Evolutionary conservation across 92 coral and sea anemone species (phyloP).

Genomic region (Parazoanthus swiftii): DNA sequence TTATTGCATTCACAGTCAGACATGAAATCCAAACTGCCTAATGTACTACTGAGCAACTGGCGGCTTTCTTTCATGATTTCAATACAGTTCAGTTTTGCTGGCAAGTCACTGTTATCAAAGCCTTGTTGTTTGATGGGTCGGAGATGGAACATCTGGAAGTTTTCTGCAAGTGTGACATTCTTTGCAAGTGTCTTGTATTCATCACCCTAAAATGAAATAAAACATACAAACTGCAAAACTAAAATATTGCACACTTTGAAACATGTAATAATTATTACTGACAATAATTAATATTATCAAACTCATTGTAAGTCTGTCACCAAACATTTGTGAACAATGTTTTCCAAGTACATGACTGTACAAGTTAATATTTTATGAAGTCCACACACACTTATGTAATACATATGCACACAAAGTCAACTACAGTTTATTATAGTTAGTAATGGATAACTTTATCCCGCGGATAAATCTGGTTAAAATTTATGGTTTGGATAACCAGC

Average conservation of each 20-base stretch:
- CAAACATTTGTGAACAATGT: too few relatives aligned
- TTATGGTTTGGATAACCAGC: too few relatives aligned
- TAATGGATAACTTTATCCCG: too few relatives aligned
- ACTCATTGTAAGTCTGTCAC: too few relatives aligned
- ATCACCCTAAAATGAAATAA: constrained; percentile 40
- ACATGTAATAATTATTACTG: background rate
- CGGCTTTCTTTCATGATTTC: constrained; percentile 47
- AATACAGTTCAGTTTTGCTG: constrained; percentile 42
- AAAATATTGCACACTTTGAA: too few relatives aligned
- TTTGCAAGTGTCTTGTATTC: constrained; percentile 44
- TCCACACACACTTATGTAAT: too few relatives aligned
- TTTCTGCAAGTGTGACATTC: constrained; percentile 69
- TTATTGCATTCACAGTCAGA: background rate
- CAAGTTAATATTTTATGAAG: too few relatives aligned
- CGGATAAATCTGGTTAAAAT: too few relatives aligned
- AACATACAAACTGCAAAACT: background rate
- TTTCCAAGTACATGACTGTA: too few relatives aligned
- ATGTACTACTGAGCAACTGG: constrained; percentile 17
- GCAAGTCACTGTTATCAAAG: constrained; percentile 67
- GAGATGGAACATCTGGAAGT: constrained; percentile 75
- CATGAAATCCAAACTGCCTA: constrained; percentile 1
- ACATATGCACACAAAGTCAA: too few relatives aligned
- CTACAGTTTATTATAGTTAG: too few relatives aligned
- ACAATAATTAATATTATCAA: too few relatives aligned
- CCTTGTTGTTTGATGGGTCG: constrained; percentile 82